These are phyloP conservation scores for Hydropotes inermis DNA, from an alignment of 2,113 vertebrate species.

Conservation along the genomic window DNA sequence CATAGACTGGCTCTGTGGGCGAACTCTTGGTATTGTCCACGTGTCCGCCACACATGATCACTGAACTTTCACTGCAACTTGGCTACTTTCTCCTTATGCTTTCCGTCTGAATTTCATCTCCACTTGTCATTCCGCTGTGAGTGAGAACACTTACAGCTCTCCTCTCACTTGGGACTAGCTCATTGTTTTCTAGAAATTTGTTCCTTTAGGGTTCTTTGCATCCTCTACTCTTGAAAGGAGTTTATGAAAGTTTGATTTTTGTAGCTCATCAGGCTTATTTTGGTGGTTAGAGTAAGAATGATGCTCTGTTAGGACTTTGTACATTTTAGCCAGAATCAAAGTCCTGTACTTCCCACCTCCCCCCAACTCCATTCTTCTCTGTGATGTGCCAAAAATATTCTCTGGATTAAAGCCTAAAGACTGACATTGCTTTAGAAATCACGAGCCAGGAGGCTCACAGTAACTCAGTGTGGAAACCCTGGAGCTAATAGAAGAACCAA, in stretches of 20 bases:
- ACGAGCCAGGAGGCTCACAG: neutral
- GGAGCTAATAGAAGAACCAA: neutral
- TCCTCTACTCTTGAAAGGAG: neutral
- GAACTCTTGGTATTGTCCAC: neutral
- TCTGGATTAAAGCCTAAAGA: neutral
- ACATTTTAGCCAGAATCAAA: neutral
- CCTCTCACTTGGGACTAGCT: neutral
- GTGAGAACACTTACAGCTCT: neutral
- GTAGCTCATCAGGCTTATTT: neutral
- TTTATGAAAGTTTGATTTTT: slow-evolving; percentile 21
- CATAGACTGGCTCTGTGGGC: neutral
- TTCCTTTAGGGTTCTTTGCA: neutral
- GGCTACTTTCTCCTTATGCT: neutral
- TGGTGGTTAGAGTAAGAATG: neutral
- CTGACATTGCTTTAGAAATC: neutral
- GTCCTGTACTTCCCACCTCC: neutral
- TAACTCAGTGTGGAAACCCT: neutral
- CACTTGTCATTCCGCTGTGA: neutral
- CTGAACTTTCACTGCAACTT: neutral
- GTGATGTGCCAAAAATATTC: neutral
- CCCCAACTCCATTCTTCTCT: neutral
- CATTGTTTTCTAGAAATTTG: neutral
- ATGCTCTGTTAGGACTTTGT: neutral
- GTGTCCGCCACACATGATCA: neutral
- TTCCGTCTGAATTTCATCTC: neutral